Evolutionary conservation across 2,113 vertebrate species (phyloP).

Genomic region (Hippoglossus stenolepis): DNA sequence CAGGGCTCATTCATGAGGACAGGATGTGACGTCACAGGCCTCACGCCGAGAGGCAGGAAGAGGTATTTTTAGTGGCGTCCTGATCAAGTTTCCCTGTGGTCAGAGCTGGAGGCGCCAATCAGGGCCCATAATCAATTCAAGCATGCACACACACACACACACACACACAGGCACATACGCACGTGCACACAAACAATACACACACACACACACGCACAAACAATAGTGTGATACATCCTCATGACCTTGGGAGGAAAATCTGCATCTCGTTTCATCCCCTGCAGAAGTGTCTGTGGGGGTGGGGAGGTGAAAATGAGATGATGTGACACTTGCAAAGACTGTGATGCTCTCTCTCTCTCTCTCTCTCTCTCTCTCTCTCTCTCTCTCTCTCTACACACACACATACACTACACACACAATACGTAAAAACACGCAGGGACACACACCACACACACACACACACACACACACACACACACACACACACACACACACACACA

Average conservation of each 20-base stretch:
- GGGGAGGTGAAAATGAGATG: constrained; percentile 40
- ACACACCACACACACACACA: not conserved
- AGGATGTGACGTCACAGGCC: constrained; percentile 74
- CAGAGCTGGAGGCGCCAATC: constrained; percentile 40
- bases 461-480: constrained; percentile 1
- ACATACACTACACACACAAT: not conserved
- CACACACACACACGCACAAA: constrained; percentile 16
- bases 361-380: not conserved
- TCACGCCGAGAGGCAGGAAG: constrained; percentile 67
- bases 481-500: constrained; percentile 6
- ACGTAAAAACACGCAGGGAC: not conserved
- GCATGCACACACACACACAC: constrained; percentile 12
- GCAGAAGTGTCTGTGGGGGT: constrained; percentile 17
- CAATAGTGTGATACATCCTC: constrained; percentile 6
- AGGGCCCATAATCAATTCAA: constrained; percentile 48
- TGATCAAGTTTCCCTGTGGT: constrained; percentile 70
- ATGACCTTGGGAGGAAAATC: constrained; percentile 39
- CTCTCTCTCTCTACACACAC: too few relatives aligned
- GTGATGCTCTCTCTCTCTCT: not conserved
- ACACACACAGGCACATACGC: constrained; percentile 4
- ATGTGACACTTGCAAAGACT: constrained; percentile 38
- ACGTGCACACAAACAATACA: constrained; percentile 12
- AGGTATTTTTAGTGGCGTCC: constrained; percentile 73
- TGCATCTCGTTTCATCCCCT: constrained; percentile 26
- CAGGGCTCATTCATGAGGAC: constrained; percentile 63